phyloP scores from a whole-genome alignment of 2,888 invertebrate genomes.

The Papilio protenor region DNA sequence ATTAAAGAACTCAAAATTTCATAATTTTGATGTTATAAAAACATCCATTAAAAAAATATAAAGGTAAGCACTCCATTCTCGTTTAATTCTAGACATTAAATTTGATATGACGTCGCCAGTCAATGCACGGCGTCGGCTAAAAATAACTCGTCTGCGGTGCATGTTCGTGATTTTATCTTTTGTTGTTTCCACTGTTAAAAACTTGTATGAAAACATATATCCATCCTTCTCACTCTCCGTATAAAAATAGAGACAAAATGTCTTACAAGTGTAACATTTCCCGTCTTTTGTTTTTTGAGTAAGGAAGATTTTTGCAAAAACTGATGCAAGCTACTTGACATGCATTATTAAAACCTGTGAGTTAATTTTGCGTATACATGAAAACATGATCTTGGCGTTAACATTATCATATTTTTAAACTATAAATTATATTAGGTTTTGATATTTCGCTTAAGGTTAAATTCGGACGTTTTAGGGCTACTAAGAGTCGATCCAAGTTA shows the following conservation, averaged over 20 bases:
- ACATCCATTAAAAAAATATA: neutral
- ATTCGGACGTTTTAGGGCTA: too few species aligned
- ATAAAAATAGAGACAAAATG: neutral
- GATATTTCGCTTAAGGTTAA: too few species aligned
- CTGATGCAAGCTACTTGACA: neutral
- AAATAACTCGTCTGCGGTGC: conserved; percentile 21
- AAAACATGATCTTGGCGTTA: neutral
- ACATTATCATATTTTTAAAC: neutral
- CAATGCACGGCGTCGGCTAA: conserved; percentile 18
- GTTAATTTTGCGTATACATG: neutral
- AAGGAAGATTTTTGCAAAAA: neutral
- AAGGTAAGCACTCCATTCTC: conserved; percentile 3
- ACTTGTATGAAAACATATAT: neutral
- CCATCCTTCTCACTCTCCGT: neutral
- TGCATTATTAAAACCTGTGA: neutral
- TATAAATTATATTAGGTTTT: too few species aligned
- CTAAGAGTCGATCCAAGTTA: too few species aligned
- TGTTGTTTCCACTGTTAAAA: too few species aligned
- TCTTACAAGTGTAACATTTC: neutral
- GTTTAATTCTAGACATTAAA: conserved; percentile 18
- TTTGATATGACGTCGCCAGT: conserved; percentile 17
- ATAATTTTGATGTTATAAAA: neutral
- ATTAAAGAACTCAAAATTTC: neutral
- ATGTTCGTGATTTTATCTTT: conserved; percentile 15
- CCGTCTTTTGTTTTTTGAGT: neutral